Conservation (phyloP, 2,888 invertebrate genomes). For the Nematopogon swammerdamellus region DNA sequence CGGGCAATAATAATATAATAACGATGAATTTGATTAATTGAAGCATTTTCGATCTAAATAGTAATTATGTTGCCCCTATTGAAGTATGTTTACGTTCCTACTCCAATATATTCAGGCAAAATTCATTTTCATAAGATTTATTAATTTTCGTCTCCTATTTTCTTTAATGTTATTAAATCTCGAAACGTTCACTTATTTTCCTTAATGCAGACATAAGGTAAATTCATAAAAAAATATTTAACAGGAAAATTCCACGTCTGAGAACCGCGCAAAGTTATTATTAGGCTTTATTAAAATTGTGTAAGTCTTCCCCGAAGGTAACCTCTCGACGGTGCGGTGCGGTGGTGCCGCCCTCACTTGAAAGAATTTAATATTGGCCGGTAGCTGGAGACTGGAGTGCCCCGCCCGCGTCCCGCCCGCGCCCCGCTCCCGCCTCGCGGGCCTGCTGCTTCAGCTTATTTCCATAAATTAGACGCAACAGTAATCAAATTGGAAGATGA, state of each 20-base stretch:
- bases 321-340: not conserved
- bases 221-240: not conserved
- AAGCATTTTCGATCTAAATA: no score
- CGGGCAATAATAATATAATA: no score
- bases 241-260: not conserved
- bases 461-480: slow-evolving; percentile 25
- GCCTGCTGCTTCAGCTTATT: slow-evolving; percentile 32
- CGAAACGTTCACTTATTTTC: not conserved
- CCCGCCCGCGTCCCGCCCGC: no score
- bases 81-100: no score
- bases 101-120: no score
- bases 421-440: no score
- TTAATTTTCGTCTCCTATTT: not conserved
- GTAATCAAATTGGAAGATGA: slow-evolving; percentile 37
- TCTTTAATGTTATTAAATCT: not conserved
- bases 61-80: no score
- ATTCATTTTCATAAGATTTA: no score
- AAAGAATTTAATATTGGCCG: not conserved
- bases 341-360: not conserved
- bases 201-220: not conserved
- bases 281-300: not conserved
- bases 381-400: no score
- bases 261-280: not conserved
- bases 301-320: not conserved
- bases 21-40: no score